Conservation (phyloP, 2,113 vertebrate species). For the Caloenas nicobarica region DNA sequence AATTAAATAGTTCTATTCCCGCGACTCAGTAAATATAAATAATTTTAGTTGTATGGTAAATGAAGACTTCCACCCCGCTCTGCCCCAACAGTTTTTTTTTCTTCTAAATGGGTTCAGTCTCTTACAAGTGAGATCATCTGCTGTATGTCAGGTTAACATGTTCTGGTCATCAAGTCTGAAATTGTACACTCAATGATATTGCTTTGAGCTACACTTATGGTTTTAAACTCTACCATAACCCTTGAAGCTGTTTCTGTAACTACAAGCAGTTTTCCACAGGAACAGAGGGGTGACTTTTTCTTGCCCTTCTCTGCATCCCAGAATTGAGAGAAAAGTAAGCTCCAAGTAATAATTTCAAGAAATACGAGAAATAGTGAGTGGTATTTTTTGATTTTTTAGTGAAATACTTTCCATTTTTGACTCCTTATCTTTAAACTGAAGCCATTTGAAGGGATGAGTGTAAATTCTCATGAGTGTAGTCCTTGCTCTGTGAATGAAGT, state of each 20-base stretch:
- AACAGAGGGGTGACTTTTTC: not conserved
- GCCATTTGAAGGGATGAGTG: not conserved
- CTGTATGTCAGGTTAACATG: not conserved
- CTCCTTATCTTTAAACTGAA: not conserved
- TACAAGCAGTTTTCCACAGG: not conserved
- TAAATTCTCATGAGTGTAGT: not conserved
- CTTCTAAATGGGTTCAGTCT: not conserved
- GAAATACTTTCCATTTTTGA: not conserved
- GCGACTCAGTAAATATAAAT: not conserved
- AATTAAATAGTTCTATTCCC: not conserved
- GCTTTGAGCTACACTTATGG: not conserved
- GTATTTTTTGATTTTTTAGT: not conserved
- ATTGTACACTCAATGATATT: not conserved
- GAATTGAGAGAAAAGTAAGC: not conserved
- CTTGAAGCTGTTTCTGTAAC: not conserved
- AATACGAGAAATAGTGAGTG: not conserved
- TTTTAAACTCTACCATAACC: not conserved
- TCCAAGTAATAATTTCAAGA: not conserved
- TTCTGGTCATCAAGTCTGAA: not conserved
- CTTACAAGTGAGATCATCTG: not conserved
- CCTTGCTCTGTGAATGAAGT: not conserved
- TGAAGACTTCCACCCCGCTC: accelerated
- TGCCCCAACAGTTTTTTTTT: not conserved
- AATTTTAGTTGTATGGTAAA: not conserved
- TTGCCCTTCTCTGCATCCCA: not conserved